Conservation (phyloP, 2,113 vertebrate genomes). For the Ailurus styani region DNA sequence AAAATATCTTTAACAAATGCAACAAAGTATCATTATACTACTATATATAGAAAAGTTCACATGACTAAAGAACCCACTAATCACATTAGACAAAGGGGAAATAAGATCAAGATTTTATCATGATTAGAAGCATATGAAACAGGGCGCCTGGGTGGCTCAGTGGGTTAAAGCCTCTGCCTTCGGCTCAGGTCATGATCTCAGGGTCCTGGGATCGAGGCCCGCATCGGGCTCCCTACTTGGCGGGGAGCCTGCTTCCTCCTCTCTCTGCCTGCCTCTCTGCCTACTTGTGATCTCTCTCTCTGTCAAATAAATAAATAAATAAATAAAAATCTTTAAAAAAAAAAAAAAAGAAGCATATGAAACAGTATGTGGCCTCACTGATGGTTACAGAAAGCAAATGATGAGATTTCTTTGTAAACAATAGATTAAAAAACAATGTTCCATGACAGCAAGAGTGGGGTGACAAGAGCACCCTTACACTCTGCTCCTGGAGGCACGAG, state of each 20-base stretch:
- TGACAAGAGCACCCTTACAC: background rate
- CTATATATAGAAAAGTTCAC: background rate
- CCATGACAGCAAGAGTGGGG: background rate
- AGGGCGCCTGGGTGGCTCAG: too few species aligned
- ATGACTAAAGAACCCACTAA: background rate
- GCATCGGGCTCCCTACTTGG: too few species aligned
- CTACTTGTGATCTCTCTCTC: too few species aligned
- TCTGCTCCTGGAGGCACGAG: background rate
- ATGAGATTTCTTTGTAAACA: background rate
- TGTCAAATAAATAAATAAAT: too few species aligned
- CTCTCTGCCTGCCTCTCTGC: too few species aligned
- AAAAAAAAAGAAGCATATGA: background rate
- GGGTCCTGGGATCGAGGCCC: too few species aligned
- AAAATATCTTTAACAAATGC: background rate
- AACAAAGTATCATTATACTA: background rate
- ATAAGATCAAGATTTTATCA: background rate
- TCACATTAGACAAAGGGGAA: background rate
- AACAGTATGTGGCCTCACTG: background rate
- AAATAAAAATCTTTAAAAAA: too few species aligned
- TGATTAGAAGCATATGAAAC: background rate
- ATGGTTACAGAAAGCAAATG: background rate
- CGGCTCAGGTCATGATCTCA: too few species aligned
- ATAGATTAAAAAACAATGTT: background rate
- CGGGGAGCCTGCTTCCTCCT: too few species aligned
- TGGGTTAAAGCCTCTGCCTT: too few species aligned